phyloP scores from a whole-genome alignment of 2,113 vertebrate genomes.

The Phocoena sinus region DNA sequence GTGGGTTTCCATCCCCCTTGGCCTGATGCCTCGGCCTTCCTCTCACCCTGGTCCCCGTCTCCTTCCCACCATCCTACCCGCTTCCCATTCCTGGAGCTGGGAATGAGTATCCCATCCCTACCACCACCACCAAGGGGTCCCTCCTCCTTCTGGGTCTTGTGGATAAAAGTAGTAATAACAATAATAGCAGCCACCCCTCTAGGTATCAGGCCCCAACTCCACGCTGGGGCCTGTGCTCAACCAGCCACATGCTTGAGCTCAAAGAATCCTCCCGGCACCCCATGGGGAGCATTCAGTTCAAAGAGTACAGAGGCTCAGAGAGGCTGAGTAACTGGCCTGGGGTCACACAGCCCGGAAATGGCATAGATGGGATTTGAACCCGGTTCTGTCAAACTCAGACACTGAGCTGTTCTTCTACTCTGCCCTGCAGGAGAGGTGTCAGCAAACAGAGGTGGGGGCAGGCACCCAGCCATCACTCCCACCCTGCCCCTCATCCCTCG shows the following conservation, averaged over 20 bases:
- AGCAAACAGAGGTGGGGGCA: not conserved
- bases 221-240: not conserved
- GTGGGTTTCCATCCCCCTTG: not conserved
- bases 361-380: not conserved
- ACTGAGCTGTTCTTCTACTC: not conserved
- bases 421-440: fast-evolving
- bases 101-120: fast-evolving
- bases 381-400: not conserved
- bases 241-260: fast-evolving
- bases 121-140: too few relatives aligned
- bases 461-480: not conserved
- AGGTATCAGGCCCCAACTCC: fast-evolving
- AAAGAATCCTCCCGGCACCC: not conserved
- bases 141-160: not conserved
- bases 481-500: not conserved
- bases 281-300: not conserved
- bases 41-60: not conserved
- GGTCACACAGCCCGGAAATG: not conserved
- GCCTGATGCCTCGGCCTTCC: not conserved
- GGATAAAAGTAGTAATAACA: not conserved
- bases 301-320: not conserved
- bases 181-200: fast-evolving
- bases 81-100: too few relatives aligned
- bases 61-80: not conserved
- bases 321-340: not conserved